phyloP scores from a whole-genome alignment of 2,888 invertebrate genomes.

The Dendrolimus houi region DNA sequence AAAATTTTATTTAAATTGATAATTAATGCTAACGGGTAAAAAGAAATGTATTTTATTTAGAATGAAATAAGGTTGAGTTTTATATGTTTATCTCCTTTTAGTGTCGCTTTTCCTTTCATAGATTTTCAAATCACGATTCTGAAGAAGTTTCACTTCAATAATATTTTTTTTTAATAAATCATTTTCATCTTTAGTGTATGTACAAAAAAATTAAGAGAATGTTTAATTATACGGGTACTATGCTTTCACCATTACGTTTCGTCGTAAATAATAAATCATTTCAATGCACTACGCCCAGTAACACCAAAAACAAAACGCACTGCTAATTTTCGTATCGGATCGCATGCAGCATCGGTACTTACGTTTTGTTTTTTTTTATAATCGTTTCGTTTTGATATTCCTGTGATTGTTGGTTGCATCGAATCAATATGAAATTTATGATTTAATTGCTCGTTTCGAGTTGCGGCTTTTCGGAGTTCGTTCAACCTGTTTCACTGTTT shows the following conservation, averaged over 20 bases:
- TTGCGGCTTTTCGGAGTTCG: conserved; percentile 1
- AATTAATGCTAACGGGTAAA: too few relatives aligned
- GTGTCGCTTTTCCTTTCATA: too few relatives aligned
- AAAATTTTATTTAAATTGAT: too few relatives aligned
- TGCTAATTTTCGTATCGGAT: neutral
- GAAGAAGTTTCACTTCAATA: too few relatives aligned
- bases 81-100: too few relatives aligned
- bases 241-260: neutral
- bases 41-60: too few relatives aligned
- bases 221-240: neutral
- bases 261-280: neutral
- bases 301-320: neutral
- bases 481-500: neutral
- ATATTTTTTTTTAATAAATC: too few relatives aligned
- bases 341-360: conserved; percentile 8
- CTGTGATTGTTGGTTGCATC: conserved; percentile 71
- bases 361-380: conserved; percentile 28
- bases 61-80: too few relatives aligned
- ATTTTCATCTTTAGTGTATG: too few relatives aligned
- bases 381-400: conserved; percentile 58
- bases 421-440: conserved; percentile 69
- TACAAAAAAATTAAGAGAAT: too few relatives aligned
- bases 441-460: conserved; percentile 65
- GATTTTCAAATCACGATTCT: too few relatives aligned
- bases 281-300: neutral